Evolutionary conservation across 2,113 vertebrate genomes (phyloP).

Genomic region (Malurus elegans): DNA sequence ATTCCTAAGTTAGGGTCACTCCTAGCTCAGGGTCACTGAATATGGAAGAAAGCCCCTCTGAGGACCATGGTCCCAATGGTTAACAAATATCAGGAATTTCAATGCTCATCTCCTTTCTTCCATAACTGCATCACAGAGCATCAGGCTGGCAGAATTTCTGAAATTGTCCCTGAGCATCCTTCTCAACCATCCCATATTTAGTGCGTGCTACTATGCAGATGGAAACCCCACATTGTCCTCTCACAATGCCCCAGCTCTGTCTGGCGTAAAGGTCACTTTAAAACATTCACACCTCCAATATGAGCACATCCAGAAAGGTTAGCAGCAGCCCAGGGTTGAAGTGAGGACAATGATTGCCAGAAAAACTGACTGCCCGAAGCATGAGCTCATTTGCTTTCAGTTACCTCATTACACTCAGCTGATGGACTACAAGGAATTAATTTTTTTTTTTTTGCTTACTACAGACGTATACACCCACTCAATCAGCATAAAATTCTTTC

Average conservation of each 20-base stretch:
- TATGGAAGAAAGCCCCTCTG: background rate
- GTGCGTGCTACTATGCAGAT: background rate
- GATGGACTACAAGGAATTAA: background rate
- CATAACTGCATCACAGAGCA: background rate
- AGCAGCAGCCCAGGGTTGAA: background rate
- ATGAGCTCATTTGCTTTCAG: background rate
- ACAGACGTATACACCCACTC: background rate
- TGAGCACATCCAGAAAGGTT: background rate
- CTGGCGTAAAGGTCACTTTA: background rate
- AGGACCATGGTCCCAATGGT: background rate
- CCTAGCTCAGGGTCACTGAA: background rate
- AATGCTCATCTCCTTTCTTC: background rate
- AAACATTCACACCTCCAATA: background rate
- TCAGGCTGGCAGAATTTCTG: background rate
- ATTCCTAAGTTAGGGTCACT: background rate
- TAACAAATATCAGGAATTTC: background rate
- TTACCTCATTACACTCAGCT: background rate
- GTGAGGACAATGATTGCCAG: background rate
- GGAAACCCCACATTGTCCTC: background rate
- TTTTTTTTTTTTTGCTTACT: background rate
- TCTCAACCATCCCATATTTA: background rate
- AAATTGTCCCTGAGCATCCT: background rate
- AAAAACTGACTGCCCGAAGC: background rate
- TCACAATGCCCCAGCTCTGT: fast-evolving
- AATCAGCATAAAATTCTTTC: background rate